Conservation (phyloP, 1,140 invertebrate genomes). For the Calliopsis andreniformis region DNA sequence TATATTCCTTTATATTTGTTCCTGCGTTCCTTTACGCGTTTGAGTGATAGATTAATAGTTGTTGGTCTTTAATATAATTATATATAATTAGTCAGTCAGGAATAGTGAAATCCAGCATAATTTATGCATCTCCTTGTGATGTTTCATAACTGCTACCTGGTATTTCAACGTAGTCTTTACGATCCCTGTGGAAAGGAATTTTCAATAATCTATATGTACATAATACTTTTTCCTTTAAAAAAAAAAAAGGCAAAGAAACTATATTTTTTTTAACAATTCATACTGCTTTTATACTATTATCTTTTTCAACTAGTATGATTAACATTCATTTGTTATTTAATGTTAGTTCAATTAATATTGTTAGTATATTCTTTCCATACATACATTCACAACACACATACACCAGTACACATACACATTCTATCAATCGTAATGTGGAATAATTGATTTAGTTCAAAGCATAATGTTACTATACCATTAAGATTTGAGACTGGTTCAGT, state of each 20-base stretch:
- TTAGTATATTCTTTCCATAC: conserved; percentile 39
- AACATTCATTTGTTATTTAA: background rate
- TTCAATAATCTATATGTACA: conserved; percentile 20
- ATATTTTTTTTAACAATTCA: background rate
- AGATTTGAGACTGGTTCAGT: background rate
- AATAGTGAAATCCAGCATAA: background rate
- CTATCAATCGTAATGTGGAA: conserved; percentile 14
- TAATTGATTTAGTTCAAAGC: background rate
- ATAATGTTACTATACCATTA: background rate
- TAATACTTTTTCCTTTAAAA: background rate
- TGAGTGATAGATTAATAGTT: conserved; percentile 1
- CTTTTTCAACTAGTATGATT: background rate
- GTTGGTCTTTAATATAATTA: conserved; percentile 38
- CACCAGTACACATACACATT: background rate
- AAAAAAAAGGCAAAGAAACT: background rate
- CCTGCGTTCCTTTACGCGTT: background rate
- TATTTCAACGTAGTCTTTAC: conserved; percentile 71
- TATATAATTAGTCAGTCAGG: background rate
- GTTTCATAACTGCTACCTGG: conserved; percentile 70
- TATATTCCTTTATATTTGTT: no score
- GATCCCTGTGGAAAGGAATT: conserved; percentile 73
- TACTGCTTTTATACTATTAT: background rate
- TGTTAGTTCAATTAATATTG: conserved; percentile 47
- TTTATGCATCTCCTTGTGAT: conserved; percentile 14
- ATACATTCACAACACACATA: background rate